These are phyloP conservation scores for Orchesella cincta DNA, from an alignment of 1,140 invertebrate genomes.

Conservation along the genomic window DNA sequence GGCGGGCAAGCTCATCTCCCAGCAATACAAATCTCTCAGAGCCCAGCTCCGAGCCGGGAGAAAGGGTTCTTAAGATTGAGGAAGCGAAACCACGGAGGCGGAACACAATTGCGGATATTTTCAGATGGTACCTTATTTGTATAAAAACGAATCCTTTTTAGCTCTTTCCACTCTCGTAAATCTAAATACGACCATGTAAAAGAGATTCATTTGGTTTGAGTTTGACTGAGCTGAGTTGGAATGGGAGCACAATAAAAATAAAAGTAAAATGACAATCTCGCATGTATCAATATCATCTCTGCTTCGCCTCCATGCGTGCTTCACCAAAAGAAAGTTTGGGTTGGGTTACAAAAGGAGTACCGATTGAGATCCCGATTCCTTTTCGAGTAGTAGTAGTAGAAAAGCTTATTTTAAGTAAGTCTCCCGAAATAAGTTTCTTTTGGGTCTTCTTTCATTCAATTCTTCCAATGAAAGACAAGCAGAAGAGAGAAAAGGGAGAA, in stretches of 20 bases:
- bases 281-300: not conserved
- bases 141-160: not conserved
- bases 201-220: not conserved
- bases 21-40: slow-evolving; percentile 45
- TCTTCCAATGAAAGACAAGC: not conserved
- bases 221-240: not conserved
- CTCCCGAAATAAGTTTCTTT: too few species aligned
- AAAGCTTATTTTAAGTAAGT: too few species aligned
- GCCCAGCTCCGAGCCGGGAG: slow-evolving; percentile 17
- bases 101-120: slow-evolving; percentile 51
- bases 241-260: not conserved
- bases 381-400: too few species aligned
- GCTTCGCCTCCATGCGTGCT: too few species aligned
- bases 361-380: too few species aligned
- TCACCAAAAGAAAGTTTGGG: too few species aligned
- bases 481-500: not conserved
- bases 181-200: not conserved
- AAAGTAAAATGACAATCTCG: not conserved
- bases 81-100: slow-evolving; percentile 46
- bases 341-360: too few species aligned
- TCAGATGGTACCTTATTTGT: slow-evolving; percentile 45
- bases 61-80: slow-evolving; percentile 41
- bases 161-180: not conserved
- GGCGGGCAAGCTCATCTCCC: slow-evolving; percentile 36
- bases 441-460: too few species aligned